phyloP scores from a whole-genome alignment of 2,113 vertebrate genomes.

The Chaetorhynchus papuensis region DNA sequence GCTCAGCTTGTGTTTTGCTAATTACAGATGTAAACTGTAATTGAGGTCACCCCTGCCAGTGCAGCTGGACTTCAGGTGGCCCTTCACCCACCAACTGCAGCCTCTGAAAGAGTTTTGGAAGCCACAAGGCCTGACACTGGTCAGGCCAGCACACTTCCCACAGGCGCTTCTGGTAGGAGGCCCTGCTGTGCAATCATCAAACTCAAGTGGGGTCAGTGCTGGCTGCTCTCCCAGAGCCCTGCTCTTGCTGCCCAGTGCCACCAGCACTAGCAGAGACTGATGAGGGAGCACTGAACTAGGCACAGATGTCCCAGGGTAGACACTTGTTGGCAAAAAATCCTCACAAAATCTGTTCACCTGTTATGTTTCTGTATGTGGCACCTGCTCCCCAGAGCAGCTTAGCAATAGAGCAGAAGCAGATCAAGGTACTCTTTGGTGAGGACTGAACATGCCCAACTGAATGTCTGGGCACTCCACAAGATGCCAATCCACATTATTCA shows the following conservation, averaged over 20 bases:
- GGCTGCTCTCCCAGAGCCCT: neutral
- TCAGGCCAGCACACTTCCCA: neutral
- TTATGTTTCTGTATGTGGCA: neutral
- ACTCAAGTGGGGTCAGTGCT: neutral
- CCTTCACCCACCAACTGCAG: neutral
- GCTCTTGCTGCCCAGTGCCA: neutral
- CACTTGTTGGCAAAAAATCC: neutral
- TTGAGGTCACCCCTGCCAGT: neutral
- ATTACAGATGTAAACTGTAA: neutral
- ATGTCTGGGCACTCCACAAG: neutral
- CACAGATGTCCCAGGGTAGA: neutral
- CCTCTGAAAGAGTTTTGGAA: neutral
- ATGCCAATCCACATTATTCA: neutral
- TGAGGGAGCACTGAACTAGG: neutral
- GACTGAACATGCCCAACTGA: rapidly evolving
- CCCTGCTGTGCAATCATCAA: neutral
- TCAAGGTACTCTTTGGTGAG: neutral
- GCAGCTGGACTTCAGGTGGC: neutral
- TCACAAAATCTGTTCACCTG: neutral
- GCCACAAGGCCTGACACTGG: neutral
- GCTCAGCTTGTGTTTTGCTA: neutral
- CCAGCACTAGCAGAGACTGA: neutral
- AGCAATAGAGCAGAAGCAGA: neutral
- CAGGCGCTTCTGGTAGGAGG: neutral
- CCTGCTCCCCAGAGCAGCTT: neutral